Base-by-base conservation (phyloP, 2,888 invertebrate species). In the Drosophila subsilvestris region DNA sequence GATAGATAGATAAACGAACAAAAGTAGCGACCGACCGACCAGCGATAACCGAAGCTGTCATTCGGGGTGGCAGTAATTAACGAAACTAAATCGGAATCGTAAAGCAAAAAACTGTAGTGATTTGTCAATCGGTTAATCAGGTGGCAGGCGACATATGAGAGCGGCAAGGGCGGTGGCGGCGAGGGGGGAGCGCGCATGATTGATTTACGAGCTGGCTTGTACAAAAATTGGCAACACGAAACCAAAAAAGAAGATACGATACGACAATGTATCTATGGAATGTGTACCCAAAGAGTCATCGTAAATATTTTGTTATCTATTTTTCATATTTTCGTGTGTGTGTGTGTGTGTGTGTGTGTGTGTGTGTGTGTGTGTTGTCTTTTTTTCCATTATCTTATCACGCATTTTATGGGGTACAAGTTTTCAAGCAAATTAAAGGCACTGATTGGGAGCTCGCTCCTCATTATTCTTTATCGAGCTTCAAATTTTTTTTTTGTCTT, bases 371-470 rank as follows among this genome's bases (percentile, higher is more conserved):
- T 48, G 59, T n/a, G n/a, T n/a, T n/a, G 22, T 48, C 43, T 50
- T n/a, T 17, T 49, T 7, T 22, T 22, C 32, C 37, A 12, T 42
- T 86, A 86, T 84, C 85, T 86, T 78, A 84, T 84, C 86, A 57
- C 25, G 60, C 53, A 70, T 63, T 48, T 59, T 63, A 58, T 53
- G 51, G 45, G 45, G 6, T n/a, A 75, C 81, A 81, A 79, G 83
- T 81, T 71, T 74, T 71, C 63, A 22, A 14, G 72, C 86, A 84
- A 84, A 84, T 83, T 86, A 75, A 86, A 81, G 69, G 72, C 79
- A 32, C 56, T 70, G 72, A 84, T 78, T 74, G 73, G 55, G 59
- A 22, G 22, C 22, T 22, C 22, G 54, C 37, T 53, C 17, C 48
- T 55, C 68, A 42, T 44, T 43, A 59, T 29, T 29, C 60, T 57